Percentiles rank a stretch among this genome's conserved stretches.
Evolutionary conservation across 2,113 vertebrate species (phyloP).

Genomic region (Scomber colias): DNA sequence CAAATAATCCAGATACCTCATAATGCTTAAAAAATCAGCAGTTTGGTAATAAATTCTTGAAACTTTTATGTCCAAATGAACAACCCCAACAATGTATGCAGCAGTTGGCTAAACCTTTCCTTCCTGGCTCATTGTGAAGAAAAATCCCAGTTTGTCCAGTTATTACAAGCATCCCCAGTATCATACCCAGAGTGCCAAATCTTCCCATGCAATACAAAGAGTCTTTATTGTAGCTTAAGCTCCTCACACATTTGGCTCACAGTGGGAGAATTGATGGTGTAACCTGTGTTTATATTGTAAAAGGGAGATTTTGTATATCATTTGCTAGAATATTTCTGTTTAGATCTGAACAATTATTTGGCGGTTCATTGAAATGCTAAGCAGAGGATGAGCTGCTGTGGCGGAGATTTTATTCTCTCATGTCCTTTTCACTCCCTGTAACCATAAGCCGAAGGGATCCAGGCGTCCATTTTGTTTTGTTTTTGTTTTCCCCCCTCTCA

Average conservation of each 20-base stretch:
- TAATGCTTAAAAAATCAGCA: too few species aligned
- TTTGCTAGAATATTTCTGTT: neutral
- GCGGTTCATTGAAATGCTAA: slow-evolving; percentile 26
- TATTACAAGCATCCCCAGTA: neutral
- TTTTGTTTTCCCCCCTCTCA: slow-evolving; percentile 1
- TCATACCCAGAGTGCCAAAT: slow-evolving; percentile 3
- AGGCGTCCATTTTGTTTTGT: slow-evolving; percentile 28
- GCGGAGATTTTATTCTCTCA: slow-evolving; percentile 1
- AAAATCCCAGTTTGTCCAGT: neutral
- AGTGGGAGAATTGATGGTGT: neutral
- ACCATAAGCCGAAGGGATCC: neutral
- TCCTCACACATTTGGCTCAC: neutral
- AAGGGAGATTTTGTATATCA: neutral
- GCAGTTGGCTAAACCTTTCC: neutral
- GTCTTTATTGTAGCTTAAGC: slow-evolving; percentile 18
- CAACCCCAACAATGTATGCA: too few species aligned
- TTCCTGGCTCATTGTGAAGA: neutral
- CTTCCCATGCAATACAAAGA: neutral
- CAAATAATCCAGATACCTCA: too few species aligned
- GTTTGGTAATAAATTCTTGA: too few species aligned
- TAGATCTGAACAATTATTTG: slow-evolving; percentile 15
- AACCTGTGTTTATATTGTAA: slow-evolving; percentile 17
- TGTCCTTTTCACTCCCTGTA: slow-evolving; percentile 52
- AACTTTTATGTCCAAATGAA: too few species aligned
- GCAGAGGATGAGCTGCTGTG: slow-evolving; percentile 6